Conservation (phyloP, 2,888 invertebrate species). For the Brenthis daphne region DNA sequence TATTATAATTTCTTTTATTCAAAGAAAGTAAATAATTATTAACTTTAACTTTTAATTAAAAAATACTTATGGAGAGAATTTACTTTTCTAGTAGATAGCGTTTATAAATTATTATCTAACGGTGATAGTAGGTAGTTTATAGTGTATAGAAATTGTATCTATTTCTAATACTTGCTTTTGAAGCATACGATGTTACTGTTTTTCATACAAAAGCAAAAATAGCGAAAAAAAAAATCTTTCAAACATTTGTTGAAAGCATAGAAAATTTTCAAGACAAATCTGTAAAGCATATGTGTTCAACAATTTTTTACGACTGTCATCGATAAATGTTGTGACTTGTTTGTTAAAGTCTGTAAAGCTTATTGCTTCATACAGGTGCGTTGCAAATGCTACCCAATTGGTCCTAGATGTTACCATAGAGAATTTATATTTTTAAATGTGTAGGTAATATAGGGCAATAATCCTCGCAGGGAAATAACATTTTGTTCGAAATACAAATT, state of each 20-base stretch:
- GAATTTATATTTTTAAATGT: neutral
- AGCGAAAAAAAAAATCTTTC: neutral
- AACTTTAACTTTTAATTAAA: too few relatives aligned
- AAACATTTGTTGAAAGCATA: constrained; percentile 25
- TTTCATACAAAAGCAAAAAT: too few relatives aligned
- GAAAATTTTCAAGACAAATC: constrained; percentile 46
- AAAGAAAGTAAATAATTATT: too few relatives aligned
- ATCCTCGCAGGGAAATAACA: too few relatives aligned
- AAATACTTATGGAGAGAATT: too few relatives aligned
- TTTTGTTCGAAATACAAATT: too few relatives aligned
- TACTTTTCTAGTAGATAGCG: too few relatives aligned
- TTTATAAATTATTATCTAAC: too few relatives aligned
- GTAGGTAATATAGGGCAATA: neutral
- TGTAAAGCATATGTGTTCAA: constrained; percentile 57
- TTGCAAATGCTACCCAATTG: constrained; percentile 10
- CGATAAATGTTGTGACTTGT: constrained; percentile 63
- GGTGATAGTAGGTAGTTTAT: too few relatives aligned
- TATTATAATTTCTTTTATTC: neutral
- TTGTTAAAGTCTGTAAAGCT: constrained; percentile 1
- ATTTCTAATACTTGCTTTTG: too few relatives aligned
- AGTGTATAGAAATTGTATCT: too few relatives aligned
- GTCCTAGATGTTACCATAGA: neutral
- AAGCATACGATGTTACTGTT: too few relatives aligned
- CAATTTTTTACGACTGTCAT: constrained; percentile 50
- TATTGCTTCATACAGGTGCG: constrained; percentile 15